Base-by-base conservation (phyloP, 2,797 vertebrate species). In the Brachyalestes nurse region DNA sequence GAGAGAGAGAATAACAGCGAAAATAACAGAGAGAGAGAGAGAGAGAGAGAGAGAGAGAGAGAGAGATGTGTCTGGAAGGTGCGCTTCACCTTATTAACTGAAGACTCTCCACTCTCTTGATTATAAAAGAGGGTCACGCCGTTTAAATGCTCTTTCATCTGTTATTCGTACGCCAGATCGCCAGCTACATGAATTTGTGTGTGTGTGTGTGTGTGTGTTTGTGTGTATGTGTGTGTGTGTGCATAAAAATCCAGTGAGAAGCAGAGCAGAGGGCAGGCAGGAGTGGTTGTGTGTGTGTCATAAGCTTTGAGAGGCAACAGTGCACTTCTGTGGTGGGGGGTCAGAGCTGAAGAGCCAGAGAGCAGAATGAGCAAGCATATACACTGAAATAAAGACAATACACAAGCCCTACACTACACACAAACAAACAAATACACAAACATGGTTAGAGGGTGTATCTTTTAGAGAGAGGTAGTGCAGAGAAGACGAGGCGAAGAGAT, bases 291-390 rank as follows among this genome's bases (percentile, higher is more conserved):
- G 49, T 19, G 23, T 69, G 13, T 69, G 53, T 74, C 42, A 72
- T 49, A 40, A 77, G 77, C 51, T 79, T 23, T 14, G 66, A 55
- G 62, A 58, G 76, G 77, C 66, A 62, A 71, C 71, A 74, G 66
- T 75, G 12, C 62, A 75, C 45, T 34, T 72, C 3, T 42, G 28
- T 45, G 34, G 17, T 7, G 40, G 21, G 57, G 16, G 38, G 53
- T 47, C 76, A 69, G 53, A 38, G 34, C n/a, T 40, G 53, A 75
- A 47, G 58, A 8, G 38, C 16, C 19, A 10, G 25, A 55, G 16
- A 21, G 12, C n/a, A 42, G 55, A 16, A 0, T 70, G 14, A 47
- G n/a, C 5, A 16, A 70, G 5, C 21, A 8, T 45, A 49, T 21
- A 23, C 21, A 17, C 23, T 51, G 12, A 38, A 42, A 28, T 4